These are phyloP conservation scores for Leptodactylus fuscus DNA, from an alignment of 2,113 vertebrate genomes.

Conservation along the genomic window DNA sequence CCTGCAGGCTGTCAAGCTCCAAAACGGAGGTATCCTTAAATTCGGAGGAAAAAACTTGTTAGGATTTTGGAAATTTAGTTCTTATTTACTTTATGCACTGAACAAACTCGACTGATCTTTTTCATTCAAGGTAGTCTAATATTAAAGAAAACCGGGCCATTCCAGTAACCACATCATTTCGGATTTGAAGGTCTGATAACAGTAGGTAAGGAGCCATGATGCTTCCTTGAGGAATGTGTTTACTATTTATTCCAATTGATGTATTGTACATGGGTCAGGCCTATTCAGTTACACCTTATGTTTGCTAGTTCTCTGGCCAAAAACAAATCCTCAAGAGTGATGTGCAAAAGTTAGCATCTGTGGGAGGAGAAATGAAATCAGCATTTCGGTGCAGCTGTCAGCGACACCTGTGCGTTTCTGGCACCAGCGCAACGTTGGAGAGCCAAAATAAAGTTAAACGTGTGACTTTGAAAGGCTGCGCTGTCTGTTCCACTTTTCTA, in stretches of 20 bases:
- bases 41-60: no score
- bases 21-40: no score
- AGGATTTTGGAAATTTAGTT: no score
- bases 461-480: constrained; percentile 49
- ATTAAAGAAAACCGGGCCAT: no score
- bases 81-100: background rate
- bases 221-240: background rate
- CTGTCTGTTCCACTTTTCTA: constrained; percentile 41
- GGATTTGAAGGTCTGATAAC: background rate
- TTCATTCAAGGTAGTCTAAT: no score
- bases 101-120: background rate
- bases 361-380: constrained; percentile 41
- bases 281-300: constrained; percentile 46
- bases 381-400: constrained; percentile 34
- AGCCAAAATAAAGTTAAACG: constrained; percentile 53
- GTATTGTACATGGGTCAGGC: constrained; percentile 10
- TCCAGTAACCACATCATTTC: no score
- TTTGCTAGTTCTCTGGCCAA: constrained; percentile 14
- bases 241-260: constrained; percentile 17
- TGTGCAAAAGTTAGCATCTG: constrained; percentile 35
- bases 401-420: constrained; percentile 38
- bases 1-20: no score
- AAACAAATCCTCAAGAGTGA: constrained; percentile 35
- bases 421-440: constrained; percentile 8
- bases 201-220: background rate